Conservation (phyloP, 2,888 invertebrate genomes). For the Prosopocoilus inquinatus region DNA sequence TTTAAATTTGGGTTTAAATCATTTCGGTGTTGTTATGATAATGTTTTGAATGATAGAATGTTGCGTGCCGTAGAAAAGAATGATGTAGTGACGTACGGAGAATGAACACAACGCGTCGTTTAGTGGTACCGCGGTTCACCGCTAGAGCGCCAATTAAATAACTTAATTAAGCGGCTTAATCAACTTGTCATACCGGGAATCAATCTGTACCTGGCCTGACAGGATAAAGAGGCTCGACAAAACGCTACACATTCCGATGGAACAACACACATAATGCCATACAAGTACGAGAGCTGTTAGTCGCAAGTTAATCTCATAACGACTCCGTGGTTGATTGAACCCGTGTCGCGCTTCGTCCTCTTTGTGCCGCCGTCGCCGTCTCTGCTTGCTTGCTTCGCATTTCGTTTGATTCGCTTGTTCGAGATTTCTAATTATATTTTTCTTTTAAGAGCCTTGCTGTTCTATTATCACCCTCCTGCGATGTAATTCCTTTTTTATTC, state of each 20-base stretch:
- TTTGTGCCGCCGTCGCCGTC: slow-evolving; percentile 25
- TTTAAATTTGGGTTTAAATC: too few species aligned
- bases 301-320: slow-evolving; percentile 31
- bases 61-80: background rate
- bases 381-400: slow-evolving; percentile 26
- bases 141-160: slow-evolving; percentile 54
- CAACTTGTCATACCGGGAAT: slow-evolving; percentile 55
- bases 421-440: slow-evolving; percentile 48
- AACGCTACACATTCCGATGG: slow-evolving; percentile 35
- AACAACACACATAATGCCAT: slow-evolving; percentile 30
- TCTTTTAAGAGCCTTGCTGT: slow-evolving; percentile 41
- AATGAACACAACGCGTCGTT: slow-evolving; percentile 13
- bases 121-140: slow-evolving; percentile 36
- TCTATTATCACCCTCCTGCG: slow-evolving; percentile 43
- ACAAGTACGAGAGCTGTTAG: slow-evolving; percentile 29
- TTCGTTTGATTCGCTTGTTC: slow-evolving; percentile 42
- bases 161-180: slow-evolving; percentile 60
- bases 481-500: slow-evolving; percentile 42
- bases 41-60: background rate
- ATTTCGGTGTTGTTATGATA: background rate
- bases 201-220: slow-evolving; percentile 40
- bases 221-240: slow-evolving; percentile 38
- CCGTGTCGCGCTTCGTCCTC: slow-evolving; percentile 20
- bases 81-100: slow-evolving; percentile 3
- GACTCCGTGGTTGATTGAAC: slow-evolving; percentile 32